Evolutionary conservation across 2,888 invertebrate species (phyloP).

Genomic region (Meiosimyza platycephala): DNA sequence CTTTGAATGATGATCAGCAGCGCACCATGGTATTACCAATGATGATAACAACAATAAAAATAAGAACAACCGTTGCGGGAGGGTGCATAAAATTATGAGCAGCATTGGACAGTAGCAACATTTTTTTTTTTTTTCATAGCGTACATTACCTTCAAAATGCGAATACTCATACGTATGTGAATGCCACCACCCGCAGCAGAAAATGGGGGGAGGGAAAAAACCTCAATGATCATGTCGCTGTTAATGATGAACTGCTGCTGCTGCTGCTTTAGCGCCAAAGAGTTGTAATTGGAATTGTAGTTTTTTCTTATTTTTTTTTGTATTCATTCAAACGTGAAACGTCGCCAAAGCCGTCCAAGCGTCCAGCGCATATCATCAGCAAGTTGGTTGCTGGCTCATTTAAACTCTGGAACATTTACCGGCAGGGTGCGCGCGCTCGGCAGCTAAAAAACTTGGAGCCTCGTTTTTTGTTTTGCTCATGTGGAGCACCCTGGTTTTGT

Average conservation of each 20-base stretch:
- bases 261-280: conserved; percentile 6
- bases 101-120: conserved; percentile 26
- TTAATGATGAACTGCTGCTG: conserved; percentile 6
- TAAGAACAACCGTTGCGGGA: conserved; percentile 39
- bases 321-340: conserved; percentile 49
- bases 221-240: conserved; percentile 1
- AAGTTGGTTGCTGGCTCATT: background rate
- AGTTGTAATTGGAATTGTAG: background rate
- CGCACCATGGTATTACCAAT: conserved; percentile 37
- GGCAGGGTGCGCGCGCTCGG: background rate
- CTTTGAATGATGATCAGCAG: background rate
- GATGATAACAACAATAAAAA: conserved; percentile 45
- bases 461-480: no score
- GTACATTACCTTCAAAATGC: conserved; percentile 26
- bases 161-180: background rate
- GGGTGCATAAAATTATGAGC: conserved; percentile 34
- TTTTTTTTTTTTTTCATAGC: background rate
- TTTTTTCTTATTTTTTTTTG: conserved; percentile 33
- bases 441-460: no score
- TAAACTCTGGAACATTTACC: background rate
- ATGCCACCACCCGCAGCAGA: conserved; percentile 1
- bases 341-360: conserved; percentile 39
- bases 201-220: conserved; percentile 22
- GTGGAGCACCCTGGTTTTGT: no score
- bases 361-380: conserved; percentile 11